Percentiles rank a stretch among this genome's conserved stretches.
phyloP scores from a whole-genome alignment of 2,888 invertebrate genomes.

The Pherbina coryleti region DNA sequence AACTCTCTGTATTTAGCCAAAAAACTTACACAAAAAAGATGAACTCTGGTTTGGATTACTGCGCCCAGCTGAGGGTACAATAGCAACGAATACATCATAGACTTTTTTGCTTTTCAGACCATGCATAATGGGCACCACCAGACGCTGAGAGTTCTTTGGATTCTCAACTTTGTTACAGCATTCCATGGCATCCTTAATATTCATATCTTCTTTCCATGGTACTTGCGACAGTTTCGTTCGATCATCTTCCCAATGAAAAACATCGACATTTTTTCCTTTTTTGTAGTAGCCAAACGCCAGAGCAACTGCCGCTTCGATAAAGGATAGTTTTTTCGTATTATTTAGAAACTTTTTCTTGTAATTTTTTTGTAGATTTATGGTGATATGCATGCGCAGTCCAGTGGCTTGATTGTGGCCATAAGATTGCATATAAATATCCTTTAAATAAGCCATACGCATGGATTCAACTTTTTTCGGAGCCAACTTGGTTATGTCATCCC shows the following conservation, averaged over 20 bases:
- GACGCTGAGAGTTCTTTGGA: slow-evolving; percentile 55
- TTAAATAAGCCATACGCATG: slow-evolving; percentile 47
- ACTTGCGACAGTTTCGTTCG: slow-evolving; percentile 51
- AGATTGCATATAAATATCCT: slow-evolving; percentile 53
- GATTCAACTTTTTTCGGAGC: slow-evolving; percentile 38
- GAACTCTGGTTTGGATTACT: slow-evolving; percentile 60
- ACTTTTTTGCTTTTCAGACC: slow-evolving; percentile 52
- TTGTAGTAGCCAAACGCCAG: slow-evolving; percentile 64
- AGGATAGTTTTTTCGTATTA: slow-evolving; percentile 54
- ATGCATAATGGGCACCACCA: slow-evolving; percentile 55
- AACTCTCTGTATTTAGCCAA: slow-evolving; percentile 60
- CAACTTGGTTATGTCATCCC: slow-evolving; percentile 16
- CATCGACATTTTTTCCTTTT: slow-evolving; percentile 54
- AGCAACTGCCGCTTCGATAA: slow-evolving; percentile 61
- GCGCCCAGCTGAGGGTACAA: slow-evolving; percentile 64
- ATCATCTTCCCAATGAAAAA: slow-evolving; percentile 57
- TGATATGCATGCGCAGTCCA: slow-evolving; percentile 60
- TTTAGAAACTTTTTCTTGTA: slow-evolving; percentile 57
- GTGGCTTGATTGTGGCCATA: slow-evolving; percentile 55
- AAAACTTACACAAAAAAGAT: slow-evolving; percentile 48
- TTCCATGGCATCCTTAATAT: slow-evolving; percentile 51
- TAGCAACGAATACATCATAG: slow-evolving; percentile 64
- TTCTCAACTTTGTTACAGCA: slow-evolving; percentile 44
- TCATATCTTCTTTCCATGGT: slow-evolving; percentile 55
- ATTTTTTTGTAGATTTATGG: slow-evolving; percentile 62